phyloP scores from a whole-genome alignment of 2,113 vertebrate genomes.

The Triplophysa dalaica region DNA sequence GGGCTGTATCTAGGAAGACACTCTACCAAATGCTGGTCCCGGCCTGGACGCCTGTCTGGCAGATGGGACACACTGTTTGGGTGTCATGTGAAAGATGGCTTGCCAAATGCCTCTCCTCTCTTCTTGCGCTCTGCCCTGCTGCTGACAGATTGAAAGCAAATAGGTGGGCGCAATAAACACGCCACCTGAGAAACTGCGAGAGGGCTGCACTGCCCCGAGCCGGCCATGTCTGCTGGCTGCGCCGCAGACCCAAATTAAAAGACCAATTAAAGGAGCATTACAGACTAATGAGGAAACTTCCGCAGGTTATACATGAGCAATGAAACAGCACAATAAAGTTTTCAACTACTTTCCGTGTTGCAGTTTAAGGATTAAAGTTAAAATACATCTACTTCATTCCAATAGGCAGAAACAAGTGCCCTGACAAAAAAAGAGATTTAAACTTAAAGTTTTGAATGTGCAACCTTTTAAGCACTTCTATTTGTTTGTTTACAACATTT shows the following conservation, averaged over 20 bases:
- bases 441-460: too few relatives aligned
- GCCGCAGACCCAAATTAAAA: slow-evolving; percentile 65
- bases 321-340: neutral
- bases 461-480: too few relatives aligned
- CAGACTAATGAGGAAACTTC: slow-evolving; percentile 56
- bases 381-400: too few relatives aligned
- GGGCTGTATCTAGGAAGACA: slow-evolving; percentile 37
- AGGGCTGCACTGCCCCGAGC: slow-evolving; percentile 60
- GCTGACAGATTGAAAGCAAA: slow-evolving; percentile 78
- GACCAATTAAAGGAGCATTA: slow-evolving; percentile 71
- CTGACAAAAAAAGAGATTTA: too few relatives aligned
- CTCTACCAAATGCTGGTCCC: slow-evolving; percentile 59
- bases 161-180: slow-evolving; percentile 72
- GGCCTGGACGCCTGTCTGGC: slow-evolving; percentile 60
- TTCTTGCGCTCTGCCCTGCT: slow-evolving; percentile 59
- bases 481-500: too few relatives aligned
- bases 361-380: neutral
- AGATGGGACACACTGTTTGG: slow-evolving; percentile 74
- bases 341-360: neutral
- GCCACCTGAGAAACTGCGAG: slow-evolving; percentile 70
- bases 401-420: too few relatives aligned
- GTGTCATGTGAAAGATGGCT: slow-evolving; percentile 71
- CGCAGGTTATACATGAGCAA: slow-evolving; percentile 45
- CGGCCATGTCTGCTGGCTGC: slow-evolving; percentile 56
- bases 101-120: slow-evolving; percentile 57